phyloP scores from a whole-genome alignment of 2,888 invertebrate genomes.

The Chloroclysta siterata region DNA sequence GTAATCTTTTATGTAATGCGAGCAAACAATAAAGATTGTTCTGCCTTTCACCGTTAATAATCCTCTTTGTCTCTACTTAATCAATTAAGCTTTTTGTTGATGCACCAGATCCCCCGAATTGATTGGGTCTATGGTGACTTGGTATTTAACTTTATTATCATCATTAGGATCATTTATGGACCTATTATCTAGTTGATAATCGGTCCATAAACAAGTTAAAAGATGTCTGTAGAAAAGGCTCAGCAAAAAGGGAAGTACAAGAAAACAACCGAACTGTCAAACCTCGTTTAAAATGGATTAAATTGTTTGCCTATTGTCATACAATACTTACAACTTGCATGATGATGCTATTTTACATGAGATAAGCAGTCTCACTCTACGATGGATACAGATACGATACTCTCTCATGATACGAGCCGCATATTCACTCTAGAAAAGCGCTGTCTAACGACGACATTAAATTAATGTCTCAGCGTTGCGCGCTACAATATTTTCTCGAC shows the following conservation, averaged over 20 bases:
- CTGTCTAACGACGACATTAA: constrained; percentile 20
- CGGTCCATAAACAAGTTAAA: too few species aligned
- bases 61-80: too few species aligned
- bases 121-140: neutral
- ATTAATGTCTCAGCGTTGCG: constrained; percentile 18
- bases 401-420: too few species aligned
- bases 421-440: constrained; percentile 19
- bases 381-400: neutral
- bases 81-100: too few species aligned
- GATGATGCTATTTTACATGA: constrained; percentile 15
- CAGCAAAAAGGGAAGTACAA: too few species aligned
- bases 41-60: neutral
- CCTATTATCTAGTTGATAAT: too few species aligned
- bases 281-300: neutral
- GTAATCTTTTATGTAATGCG: neutral
- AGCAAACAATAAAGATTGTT: neutral
- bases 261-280: neutral
- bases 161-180: too few species aligned
- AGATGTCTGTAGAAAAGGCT: too few species aligned
- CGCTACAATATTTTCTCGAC: constrained; percentile 33
- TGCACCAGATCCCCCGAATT: neutral
- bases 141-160: too few species aligned
- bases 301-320: constrained; percentile 11
- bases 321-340: constrained; percentile 5
- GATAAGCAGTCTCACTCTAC: neutral